A percentile compares a stretch with the other conserved stretches of the same genome.
Conservation (phyloP, 2,113 vertebrate genomes). For the Lipophrys pholis region DNA sequence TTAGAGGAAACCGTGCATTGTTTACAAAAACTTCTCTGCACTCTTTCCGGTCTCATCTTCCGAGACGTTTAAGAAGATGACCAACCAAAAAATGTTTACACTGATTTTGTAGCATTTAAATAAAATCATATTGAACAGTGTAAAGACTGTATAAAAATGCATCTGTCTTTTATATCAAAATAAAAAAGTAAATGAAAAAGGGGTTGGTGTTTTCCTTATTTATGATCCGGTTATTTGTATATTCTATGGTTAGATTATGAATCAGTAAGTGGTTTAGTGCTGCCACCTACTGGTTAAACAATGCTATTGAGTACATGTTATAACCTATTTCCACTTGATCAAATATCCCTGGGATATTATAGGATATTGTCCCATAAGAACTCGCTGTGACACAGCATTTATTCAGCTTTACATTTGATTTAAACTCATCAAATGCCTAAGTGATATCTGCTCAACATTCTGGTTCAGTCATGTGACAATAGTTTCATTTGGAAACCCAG, state of each 20-base stretch:
- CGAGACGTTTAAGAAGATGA: slow-evolving; percentile 44
- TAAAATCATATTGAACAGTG: slow-evolving; percentile 56
- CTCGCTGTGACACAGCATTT: too few species aligned
- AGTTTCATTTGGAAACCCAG: too few species aligned
- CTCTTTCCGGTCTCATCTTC: slow-evolving; percentile 44
- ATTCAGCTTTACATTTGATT: too few species aligned
- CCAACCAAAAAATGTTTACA: slow-evolving; percentile 73
- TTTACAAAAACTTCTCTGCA: slow-evolving; percentile 71
- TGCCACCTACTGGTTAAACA: slow-evolving; percentile 43
- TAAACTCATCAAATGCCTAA: too few species aligned
- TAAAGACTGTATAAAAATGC: slow-evolving; percentile 61
- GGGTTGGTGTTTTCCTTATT: not conserved
- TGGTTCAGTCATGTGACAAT: too few species aligned
- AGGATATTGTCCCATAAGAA: too few species aligned
- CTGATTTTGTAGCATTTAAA: slow-evolving; percentile 71
- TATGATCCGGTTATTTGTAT: too few species aligned
- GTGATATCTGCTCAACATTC: too few species aligned
- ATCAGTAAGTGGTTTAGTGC: not conserved
- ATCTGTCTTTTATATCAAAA: slow-evolving; percentile 69
- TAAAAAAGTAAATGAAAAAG: slow-evolving; percentile 54
- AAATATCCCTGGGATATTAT: too few species aligned
- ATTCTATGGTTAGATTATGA: not conserved
- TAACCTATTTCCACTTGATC: too few species aligned
- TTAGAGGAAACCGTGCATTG: slow-evolving; percentile 42
- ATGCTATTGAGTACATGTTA: too few species aligned